These are phyloP conservation scores for Eupithecia abbreviata DNA, from an alignment of 2,888 invertebrate genomes.

Conservation along the genomic window DNA sequence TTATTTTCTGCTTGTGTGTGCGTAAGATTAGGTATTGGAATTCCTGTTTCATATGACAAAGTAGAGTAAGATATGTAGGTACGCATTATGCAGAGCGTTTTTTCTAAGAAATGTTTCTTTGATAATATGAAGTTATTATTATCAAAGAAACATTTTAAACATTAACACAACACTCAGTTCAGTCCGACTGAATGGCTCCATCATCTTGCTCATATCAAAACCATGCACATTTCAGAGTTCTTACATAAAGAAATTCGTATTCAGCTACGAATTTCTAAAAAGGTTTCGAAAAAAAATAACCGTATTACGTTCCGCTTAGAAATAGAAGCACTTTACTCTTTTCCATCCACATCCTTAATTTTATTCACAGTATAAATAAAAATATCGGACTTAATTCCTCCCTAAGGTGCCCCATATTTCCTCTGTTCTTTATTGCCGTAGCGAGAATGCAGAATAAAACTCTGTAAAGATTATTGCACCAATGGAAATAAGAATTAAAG, in stretches of 20 bases:
- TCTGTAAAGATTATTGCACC: slow-evolving; percentile 42
- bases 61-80: not conserved
- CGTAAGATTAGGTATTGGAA: slow-evolving; percentile 52
- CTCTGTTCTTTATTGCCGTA: slow-evolving; percentile 36
- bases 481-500: slow-evolving; percentile 43
- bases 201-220: not conserved
- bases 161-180: too few relatives aligned
- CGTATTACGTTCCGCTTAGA: slow-evolving; percentile 6
- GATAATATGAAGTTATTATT: too few relatives aligned
- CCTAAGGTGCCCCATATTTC: slow-evolving; percentile 38
- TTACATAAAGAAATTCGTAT: not conserved
- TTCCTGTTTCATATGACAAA: not conserved
- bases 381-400: slow-evolving; percentile 39
- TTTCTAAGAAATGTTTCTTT: not conserved
- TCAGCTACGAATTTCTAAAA: not conserved
- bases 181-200: not conserved
- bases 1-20: slow-evolving; percentile 67
- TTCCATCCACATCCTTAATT: slow-evolving; percentile 35
- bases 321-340: slow-evolving; percentile 19
- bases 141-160: too few relatives aligned
- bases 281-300: not conserved
- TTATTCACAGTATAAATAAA: slow-evolving; percentile 39
- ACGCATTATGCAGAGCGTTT: not conserved
- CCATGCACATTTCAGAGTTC: not conserved
- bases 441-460: slow-evolving; percentile 36